Evolutionary conservation across 1,140 invertebrate species (phyloP), one percentile per base, ranked within the genome.

Genomic region (Prorops nasuta): DNA sequence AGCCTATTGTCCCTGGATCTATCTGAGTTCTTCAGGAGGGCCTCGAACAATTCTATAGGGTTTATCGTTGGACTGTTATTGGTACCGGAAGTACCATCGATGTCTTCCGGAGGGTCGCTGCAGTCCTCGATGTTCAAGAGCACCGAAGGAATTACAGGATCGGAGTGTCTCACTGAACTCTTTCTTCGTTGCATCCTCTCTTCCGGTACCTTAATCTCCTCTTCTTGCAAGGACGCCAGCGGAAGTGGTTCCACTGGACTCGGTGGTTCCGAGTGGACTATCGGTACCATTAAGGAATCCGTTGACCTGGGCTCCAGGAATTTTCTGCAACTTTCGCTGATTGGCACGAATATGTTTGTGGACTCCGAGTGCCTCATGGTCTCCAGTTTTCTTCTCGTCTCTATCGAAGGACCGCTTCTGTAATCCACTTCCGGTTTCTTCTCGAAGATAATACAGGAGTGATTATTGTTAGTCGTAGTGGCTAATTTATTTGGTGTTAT

Each of bases 181-280:
- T 54, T 60, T 19, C 40, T 48, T n/a, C 62, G 58, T 4, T 41
- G 16, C 15, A 51, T 3, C 2, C 40, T 40, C 15, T 49, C 54
- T 4, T 55, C 15, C 17, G n/a, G 6, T 17, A 24, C 22, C 18
- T 32, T 22, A 28, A 32, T 20, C 19, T 58, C 44, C 24, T 68
- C 54, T 20, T 65, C 49, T n/a, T 55, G 37, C 0, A 64, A 32
- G 0, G 64, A 53, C 10, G 51, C 57, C 3, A 69, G 32, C 4
- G 66, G 59, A 3, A 67, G 49, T 8, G 64, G 58, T 17, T 72
- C 69, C 32, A 76, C 60, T 0, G 72, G 72, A 59, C 69, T 75
- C 3, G 71, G 64, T 1, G 72, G 74, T 36, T 76, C 72, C 14
- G 74, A 76, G 36, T 69, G 66, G 56, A 71, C 63, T 3, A 56